phyloP scores from a whole-genome alignment of 2,888 invertebrate species.

The Pachymerium ferrugineum region DNA sequence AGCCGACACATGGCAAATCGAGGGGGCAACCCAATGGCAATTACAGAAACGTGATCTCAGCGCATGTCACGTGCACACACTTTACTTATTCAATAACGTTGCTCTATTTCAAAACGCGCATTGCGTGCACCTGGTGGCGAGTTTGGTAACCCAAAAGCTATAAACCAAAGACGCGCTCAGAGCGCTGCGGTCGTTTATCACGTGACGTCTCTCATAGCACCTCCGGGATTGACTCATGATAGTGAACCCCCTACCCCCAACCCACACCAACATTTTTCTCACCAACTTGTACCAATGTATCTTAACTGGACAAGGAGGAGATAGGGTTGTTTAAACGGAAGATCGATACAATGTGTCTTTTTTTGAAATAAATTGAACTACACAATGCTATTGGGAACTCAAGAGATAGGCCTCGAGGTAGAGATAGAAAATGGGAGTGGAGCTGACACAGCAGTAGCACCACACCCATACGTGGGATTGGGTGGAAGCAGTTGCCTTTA shows the following conservation, averaged over 20 bases:
- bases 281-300: background rate
- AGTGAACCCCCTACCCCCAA: background rate
- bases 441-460: background rate
- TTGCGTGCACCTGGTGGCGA: background rate
- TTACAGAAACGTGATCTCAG: too few species aligned
- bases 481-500: background rate
- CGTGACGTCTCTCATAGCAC: background rate
- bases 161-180: background rate
- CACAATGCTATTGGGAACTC: background rate
- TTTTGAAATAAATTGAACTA: background rate
- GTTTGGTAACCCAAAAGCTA: background rate
- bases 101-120: background rate
- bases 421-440: too few species aligned
- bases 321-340: background rate
- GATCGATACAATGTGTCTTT: background rate
- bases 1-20: too few species aligned
- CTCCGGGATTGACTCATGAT: background rate
- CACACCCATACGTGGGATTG: background rate
- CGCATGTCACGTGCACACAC: too few species aligned
- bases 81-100: background rate
- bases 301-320: background rate
- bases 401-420: too few species aligned
- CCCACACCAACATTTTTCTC: background rate
- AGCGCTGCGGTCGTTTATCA: background rate
- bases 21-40: too few species aligned